Conservation (phyloP, 2,113 vertebrate genomes). For the Notiomystis cincta region DNA sequence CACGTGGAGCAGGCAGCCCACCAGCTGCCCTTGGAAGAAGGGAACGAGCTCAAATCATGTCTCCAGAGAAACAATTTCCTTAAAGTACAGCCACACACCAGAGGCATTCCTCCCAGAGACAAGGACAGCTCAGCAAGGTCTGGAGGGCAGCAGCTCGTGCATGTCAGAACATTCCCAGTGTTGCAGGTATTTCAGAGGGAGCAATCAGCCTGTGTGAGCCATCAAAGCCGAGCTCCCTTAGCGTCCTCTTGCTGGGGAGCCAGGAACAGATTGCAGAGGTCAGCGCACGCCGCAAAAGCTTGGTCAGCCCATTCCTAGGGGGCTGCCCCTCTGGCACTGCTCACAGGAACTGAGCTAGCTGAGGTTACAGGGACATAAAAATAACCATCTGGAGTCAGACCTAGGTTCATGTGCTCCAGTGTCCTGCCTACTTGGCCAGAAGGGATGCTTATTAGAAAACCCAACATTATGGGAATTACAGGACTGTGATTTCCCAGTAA, state of each 20-base stretch:
- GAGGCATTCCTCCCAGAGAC: not conserved
- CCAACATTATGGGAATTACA: not conserved
- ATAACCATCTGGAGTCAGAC: not conserved
- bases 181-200: not conserved
- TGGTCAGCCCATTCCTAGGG: slow-evolving; percentile 45
- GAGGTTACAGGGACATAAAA: slow-evolving; percentile 31
- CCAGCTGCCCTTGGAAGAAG: not conserved
- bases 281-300: not conserved
- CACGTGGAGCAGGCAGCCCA: not conserved
- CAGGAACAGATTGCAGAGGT: slow-evolving; percentile 27
- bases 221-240: not conserved
- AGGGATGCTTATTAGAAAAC: not conserved
- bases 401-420: not conserved
- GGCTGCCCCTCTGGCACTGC: slow-evolving; percentile 10
- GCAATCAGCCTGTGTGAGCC: not conserved
- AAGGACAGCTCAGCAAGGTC: not conserved
- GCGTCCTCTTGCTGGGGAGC: not conserved
- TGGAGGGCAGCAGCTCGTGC: not conserved
- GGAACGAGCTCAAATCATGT: not conserved
- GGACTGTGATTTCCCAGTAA: not conserved
- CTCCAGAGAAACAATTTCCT: not conserved
- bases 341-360: not conserved
- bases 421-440: not conserved
- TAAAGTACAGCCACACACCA: not conserved
- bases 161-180: not conserved